phyloP scores from a whole-genome alignment of 2,888 invertebrate genomes.

The Himalopsyche japonica region DNA sequence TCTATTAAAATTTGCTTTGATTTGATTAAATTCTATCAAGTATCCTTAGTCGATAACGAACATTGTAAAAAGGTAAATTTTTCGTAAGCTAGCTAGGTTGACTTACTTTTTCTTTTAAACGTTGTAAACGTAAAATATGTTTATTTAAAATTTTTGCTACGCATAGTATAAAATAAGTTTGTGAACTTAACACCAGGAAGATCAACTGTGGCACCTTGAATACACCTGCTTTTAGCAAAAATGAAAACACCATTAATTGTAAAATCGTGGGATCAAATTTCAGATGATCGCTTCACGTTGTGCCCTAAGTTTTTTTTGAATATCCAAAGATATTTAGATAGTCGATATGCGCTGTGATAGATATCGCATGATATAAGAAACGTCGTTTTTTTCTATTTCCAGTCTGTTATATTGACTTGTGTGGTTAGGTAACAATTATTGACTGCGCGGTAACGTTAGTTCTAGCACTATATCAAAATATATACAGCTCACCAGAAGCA shows the following conservation, averaged over 20 bases:
- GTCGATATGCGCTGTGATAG: neutral
- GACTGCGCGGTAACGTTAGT: neutral
- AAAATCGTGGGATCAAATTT: neutral
- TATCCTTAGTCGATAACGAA: too few species aligned
- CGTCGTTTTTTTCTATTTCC: neutral
- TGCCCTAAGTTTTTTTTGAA: neutral
- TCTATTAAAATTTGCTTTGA: too few species aligned
- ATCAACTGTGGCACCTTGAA: too few species aligned
- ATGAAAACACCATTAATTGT: neutral
- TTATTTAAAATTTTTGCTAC: too few species aligned
- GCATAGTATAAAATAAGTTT: too few species aligned
- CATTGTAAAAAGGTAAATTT: too few species aligned
- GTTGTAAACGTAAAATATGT: too few species aligned
- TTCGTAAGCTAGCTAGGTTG: too few species aligned
- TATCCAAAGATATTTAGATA: neutral
- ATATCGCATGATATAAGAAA: neutral
- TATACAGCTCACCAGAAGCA: too few species aligned
- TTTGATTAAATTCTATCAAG: too few species aligned
- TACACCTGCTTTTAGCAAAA: neutral
- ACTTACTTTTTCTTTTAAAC: too few species aligned
- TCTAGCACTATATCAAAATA: neutral
- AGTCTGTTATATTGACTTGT: neutral
- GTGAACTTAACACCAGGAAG: too few species aligned
- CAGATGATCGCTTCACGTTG: neutral
- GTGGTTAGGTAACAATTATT: neutral